Evolutionary conservation across 2,113 vertebrate species (phyloP).

Genomic region (Sturnira hondurensis): DNA sequence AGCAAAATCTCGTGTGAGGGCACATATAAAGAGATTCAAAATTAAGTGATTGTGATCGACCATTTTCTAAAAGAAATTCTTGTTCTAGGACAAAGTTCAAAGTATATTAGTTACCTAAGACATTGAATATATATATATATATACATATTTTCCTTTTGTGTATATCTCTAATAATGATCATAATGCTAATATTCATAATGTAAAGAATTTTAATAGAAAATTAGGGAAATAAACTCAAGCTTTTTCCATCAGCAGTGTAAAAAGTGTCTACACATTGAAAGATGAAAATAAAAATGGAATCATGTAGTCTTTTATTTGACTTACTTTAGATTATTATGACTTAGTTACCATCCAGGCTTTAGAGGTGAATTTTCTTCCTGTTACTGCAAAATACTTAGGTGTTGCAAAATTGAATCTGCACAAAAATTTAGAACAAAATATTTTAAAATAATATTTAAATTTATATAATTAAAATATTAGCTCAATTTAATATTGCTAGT

Average conservation of each 20-base stretch:
- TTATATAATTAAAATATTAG: neutral
- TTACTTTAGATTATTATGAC: neutral
- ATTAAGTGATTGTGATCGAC: neutral
- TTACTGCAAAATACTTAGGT: neutral
- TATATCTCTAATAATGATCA: neutral
- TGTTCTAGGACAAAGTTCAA: neutral
- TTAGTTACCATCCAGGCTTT: neutral
- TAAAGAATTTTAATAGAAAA: neutral
- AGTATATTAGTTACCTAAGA: neutral
- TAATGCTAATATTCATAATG: neutral
- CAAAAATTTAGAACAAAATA: neutral
- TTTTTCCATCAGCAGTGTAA: neutral
- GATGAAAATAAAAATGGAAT: neutral
- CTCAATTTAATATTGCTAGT: neutral
- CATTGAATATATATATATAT: neutral
- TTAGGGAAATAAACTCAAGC: neutral
- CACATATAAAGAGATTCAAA: neutral
- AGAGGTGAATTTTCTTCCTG: neutral
- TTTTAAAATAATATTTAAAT: neutral
- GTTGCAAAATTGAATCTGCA: neutral
- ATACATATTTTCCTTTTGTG: neutral
- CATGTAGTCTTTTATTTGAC: neutral
- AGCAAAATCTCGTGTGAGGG: neutral
- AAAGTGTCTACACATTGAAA: neutral
- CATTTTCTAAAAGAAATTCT: neutral